Percentiles rank a stretch among this genome's conserved stretches.
These are phyloP conservation scores for Daboia siamensis DNA, from an alignment of 2,113 vertebrate species.

Conservation along the genomic window DNA sequence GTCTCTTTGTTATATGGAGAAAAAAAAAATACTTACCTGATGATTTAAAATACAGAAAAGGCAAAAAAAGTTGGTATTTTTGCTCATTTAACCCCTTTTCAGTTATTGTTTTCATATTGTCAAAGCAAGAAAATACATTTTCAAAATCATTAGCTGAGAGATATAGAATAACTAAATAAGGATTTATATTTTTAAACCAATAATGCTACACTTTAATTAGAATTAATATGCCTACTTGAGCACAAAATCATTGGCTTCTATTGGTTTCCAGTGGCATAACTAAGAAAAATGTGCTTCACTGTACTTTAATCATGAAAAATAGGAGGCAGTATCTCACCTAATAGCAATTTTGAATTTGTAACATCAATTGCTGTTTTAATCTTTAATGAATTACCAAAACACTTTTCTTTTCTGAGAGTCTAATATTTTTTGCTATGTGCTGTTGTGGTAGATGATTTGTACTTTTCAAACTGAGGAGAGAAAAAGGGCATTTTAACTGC, in stretches of 20 bases:
- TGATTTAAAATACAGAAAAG: not conserved
- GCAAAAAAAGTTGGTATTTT: not conserved
- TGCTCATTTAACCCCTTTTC: not conserved
- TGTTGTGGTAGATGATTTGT: not conserved
- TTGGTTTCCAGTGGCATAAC: not conserved
- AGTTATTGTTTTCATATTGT: not conserved
- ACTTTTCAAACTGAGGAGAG: not conserved
- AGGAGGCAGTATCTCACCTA: not conserved
- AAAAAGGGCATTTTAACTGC: not conserved
- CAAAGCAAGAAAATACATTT: not conserved
- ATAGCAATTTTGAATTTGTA: not conserved
- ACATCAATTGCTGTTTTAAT: not conserved
- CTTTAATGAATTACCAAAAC: not conserved
- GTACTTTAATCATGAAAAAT: slow-evolving; percentile 16
- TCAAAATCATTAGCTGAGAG: slow-evolving; percentile 2
- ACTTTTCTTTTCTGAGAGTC: not conserved
- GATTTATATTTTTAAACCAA: slow-evolving; percentile 25
- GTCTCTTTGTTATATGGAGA: not conserved
- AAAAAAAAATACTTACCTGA: not conserved
- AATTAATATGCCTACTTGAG: slow-evolving; percentile 7
- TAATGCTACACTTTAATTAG: slow-evolving; percentile 8
- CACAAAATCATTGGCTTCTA: slow-evolving; percentile 28
- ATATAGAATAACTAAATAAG: not conserved
- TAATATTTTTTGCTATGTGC: not conserved
- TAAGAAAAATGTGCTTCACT: slow-evolving; percentile 21